Conservation (phyloP, 2,797 vertebrate genomes). For the Manis pentadactyla region DNA sequence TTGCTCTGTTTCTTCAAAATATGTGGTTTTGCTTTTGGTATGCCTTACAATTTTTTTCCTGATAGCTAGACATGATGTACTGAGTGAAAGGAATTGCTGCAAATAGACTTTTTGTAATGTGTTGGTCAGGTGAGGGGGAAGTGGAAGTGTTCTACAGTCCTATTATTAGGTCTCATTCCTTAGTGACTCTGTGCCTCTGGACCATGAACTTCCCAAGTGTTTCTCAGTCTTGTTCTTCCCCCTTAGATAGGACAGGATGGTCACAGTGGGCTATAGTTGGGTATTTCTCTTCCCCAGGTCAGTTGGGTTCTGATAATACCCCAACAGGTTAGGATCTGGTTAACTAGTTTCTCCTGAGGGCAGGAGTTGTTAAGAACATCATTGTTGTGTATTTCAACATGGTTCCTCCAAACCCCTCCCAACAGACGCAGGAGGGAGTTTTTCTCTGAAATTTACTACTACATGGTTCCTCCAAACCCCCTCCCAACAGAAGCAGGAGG, state of each 20-base stretch:
- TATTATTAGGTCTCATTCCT: not conserved
- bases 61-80: not conserved
- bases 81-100: not conserved
- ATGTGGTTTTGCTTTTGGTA: not conserved
- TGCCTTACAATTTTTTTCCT: not conserved
- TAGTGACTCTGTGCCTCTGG: not conserved
- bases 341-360: not conserved
- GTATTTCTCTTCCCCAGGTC: not conserved
- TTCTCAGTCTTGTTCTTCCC: not conserved
- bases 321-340: not conserved
- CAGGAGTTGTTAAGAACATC: not conserved
- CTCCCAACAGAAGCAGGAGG: not conserved
- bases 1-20: not conserved
- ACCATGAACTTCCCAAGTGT: not conserved
- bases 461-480: not conserved
- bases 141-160: not conserved
- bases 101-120: not conserved
- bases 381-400: not conserved
- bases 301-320: not conserved
- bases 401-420: not conserved
- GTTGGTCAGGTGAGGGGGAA: not conserved
- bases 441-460: not conserved
- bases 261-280: not conserved
- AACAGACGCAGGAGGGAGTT: not conserved
- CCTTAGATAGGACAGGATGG: not conserved